These are phyloP conservation scores for Macrosiphum euphorbiae DNA, from an alignment of 2,888 invertebrate species.

Conservation along the genomic window DNA sequence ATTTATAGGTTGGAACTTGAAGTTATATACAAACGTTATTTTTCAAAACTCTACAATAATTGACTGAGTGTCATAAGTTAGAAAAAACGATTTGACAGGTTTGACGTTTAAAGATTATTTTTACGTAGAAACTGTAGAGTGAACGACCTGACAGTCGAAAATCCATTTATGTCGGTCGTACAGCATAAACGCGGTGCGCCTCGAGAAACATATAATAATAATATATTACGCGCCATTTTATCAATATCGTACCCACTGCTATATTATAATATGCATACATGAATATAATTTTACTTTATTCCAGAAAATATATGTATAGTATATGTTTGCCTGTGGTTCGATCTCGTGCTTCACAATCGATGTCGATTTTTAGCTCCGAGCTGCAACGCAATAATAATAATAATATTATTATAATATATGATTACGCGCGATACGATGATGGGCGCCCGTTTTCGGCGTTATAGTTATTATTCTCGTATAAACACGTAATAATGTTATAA, in stretches of 20 bases:
- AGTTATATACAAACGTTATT: not conserved
- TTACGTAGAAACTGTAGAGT: not conserved
- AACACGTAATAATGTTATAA: not conserved
- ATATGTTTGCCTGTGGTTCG: not conserved
- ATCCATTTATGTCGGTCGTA: not conserved
- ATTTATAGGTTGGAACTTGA: not conserved
- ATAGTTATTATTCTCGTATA: not conserved
- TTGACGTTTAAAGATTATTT: slow-evolving; percentile 15
- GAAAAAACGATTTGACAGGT: slow-evolving; percentile 2
- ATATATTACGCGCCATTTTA: not conserved
- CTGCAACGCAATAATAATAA: not conserved
- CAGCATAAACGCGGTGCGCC: not conserved
- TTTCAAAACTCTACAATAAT: not conserved
- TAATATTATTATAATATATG: slow-evolving; percentile 1
- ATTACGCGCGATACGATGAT: not conserved
- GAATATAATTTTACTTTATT: not conserved
- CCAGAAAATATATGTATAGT: not conserved
- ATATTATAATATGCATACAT: not conserved
- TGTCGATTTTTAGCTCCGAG: not conserved
- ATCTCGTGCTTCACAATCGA: not conserved
- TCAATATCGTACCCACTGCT: not conserved
- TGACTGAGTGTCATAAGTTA: not conserved
- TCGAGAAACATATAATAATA: slow-evolving; percentile 4
- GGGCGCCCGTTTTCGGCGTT: not conserved
- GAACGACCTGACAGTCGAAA: slow-evolving; percentile 7